A percentile compares a stretch with the other conserved stretches of the same genome.
phyloP scores from a whole-genome alignment of 2,888 invertebrate genomes.

The Aphidius colemani region DNA sequence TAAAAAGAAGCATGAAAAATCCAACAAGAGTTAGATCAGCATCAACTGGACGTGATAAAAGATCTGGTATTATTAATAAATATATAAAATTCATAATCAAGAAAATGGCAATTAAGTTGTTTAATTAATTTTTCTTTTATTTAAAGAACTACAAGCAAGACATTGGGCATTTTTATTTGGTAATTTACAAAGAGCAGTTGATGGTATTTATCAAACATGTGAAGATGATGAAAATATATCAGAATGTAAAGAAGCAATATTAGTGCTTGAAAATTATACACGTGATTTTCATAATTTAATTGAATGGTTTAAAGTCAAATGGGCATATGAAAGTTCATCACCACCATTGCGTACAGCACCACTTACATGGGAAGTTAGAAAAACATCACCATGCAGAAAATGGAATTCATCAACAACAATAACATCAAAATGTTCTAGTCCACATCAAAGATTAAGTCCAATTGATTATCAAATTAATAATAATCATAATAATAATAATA shows the following conservation, averaged over 20 bases:
- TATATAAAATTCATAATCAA: conserved; percentile 47
- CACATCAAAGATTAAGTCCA: conserved; percentile 55
- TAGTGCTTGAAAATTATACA: conserved; percentile 92
- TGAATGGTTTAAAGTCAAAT: conserved; percentile 91
- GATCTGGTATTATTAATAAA: conserved; percentile 63
- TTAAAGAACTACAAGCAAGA: conserved; percentile 74
- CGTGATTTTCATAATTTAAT: conserved; percentile 92
- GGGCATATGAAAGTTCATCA: conserved; percentile 91
- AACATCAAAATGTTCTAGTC: conserved; percentile 57
- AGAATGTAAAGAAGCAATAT: conserved; percentile 94
- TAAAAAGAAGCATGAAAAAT: conserved; percentile 55
- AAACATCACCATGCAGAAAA: conserved; percentile 67
- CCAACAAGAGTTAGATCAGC: conserved; percentile 76
- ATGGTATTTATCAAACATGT: conserved; percentile 95
- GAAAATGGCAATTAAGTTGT: too few relatives aligned
- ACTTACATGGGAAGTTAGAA: conserved; percentile 94
- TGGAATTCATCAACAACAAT: conserved; percentile 45
- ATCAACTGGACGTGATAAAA: conserved; percentile 84
- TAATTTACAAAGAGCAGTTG: conserved; percentile 89
- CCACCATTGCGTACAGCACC: conserved; percentile 84
- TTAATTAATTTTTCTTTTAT: conserved; percentile 49
- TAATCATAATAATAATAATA: conserved; percentile 35
- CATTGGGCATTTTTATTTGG: conserved; percentile 97
- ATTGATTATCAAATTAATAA: conserved; percentile 51
- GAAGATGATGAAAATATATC: conserved; percentile 92